Conservation (phyloP, 2,113 vertebrate genomes). For the Colinus virginianus region DNA sequence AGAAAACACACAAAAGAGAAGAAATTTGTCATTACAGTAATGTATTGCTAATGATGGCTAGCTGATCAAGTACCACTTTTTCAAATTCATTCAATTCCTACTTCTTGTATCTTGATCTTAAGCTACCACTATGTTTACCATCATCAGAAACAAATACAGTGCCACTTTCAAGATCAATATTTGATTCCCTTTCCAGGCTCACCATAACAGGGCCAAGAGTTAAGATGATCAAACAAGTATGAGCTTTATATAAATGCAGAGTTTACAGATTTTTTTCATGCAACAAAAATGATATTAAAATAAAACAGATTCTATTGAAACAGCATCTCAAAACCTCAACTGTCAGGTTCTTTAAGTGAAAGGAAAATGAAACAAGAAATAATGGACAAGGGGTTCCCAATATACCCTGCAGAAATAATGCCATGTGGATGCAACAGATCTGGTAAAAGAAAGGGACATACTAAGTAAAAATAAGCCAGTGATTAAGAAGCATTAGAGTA, state of each 20-base stretch:
- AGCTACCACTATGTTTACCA: background rate
- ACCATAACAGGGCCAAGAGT: background rate
- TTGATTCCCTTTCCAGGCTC: background rate
- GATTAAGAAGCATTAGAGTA: background rate
- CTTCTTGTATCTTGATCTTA: background rate
- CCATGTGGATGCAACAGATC: background rate
- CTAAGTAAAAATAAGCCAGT: background rate
- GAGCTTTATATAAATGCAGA: background rate
- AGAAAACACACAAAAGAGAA: background rate
- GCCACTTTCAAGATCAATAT: background rate
- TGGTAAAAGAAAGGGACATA: background rate
- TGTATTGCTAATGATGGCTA: background rate
- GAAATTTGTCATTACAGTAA: background rate
- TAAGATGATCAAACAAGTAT: accelerated
- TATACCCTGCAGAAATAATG: background rate
- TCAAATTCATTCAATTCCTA: background rate
- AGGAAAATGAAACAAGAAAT: background rate
- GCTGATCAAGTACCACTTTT: background rate
- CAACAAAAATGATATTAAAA: background rate
- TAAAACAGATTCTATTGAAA: background rate
- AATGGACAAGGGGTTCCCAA: background rate
- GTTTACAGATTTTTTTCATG: background rate
- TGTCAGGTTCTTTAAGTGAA: background rate
- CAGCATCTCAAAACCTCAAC: background rate
- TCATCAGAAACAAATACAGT: background rate